phyloP scores from a whole-genome alignment of 1,140 invertebrate species.

The Calliphora vicina region DNA sequence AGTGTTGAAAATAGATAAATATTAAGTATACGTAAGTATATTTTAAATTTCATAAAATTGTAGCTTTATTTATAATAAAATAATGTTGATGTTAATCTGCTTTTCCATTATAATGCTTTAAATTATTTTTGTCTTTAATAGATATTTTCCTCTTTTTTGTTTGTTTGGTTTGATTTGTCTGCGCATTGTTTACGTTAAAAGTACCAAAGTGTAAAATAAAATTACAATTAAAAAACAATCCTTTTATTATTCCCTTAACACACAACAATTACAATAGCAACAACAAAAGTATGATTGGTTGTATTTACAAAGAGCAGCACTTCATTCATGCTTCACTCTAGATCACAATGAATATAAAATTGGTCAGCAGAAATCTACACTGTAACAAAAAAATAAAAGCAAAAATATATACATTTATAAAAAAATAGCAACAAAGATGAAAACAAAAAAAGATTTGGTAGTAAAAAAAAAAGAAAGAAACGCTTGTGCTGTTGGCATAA shows the following conservation, averaged over 20 bases:
- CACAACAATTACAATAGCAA: slow-evolving; percentile 4
- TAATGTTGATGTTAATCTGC: not conserved
- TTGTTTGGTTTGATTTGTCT: not conserved
- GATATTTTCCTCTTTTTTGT: not conserved
- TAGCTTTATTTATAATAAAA: not conserved
- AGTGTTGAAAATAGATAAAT: no score
- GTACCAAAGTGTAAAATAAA: slow-evolving; percentile 24
- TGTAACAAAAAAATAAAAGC: not conserved
- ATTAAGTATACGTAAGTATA: no score
- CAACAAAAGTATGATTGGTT: slow-evolving; percentile 27
- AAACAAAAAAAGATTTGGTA: no score
- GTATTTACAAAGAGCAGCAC: not conserved
- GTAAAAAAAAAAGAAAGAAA: not conserved
- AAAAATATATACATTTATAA: not conserved
- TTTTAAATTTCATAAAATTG: no score
- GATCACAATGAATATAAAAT: not conserved
- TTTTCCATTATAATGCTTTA: not conserved
- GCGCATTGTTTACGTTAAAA: slow-evolving; percentile 15
- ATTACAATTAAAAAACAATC: slow-evolving; percentile 32
- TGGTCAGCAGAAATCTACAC: slow-evolving; percentile 8
- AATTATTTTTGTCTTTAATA: not conserved
- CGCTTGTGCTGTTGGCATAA: slow-evolving; percentile 29
- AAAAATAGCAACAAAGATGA: not conserved
- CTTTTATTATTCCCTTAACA: slow-evolving; percentile 31
- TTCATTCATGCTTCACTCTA: not conserved